Evolutionary conservation across 2,113 vertebrate genomes (phyloP).

Genomic region (human): GRCh38 chr15:70107001-70107500

Average conservation of each 20-base stretch:
- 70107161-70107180: not conserved
- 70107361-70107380: not conserved
- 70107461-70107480: not conserved
- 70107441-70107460: not conserved
- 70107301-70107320: not conserved
- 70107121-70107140: not conserved
- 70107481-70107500: not conserved
- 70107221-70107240: not conserved
- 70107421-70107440: not conserved
- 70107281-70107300: not conserved
- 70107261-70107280: not conserved
- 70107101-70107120: not conserved
- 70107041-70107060: not conserved
- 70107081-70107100: too few species aligned
- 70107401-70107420: not conserved
- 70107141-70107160: not conserved
- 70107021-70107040: not conserved
- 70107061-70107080: not conserved
- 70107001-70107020: not conserved
- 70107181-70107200: not conserved
- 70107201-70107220: not conserved
- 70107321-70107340: not conserved
- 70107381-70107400: not conserved
- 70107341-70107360: rapidly evolving
- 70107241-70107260: not conserved